Conservation (phyloP, 2,113 vertebrate genomes). For the Hemiscyllium ocellatum region DNA sequence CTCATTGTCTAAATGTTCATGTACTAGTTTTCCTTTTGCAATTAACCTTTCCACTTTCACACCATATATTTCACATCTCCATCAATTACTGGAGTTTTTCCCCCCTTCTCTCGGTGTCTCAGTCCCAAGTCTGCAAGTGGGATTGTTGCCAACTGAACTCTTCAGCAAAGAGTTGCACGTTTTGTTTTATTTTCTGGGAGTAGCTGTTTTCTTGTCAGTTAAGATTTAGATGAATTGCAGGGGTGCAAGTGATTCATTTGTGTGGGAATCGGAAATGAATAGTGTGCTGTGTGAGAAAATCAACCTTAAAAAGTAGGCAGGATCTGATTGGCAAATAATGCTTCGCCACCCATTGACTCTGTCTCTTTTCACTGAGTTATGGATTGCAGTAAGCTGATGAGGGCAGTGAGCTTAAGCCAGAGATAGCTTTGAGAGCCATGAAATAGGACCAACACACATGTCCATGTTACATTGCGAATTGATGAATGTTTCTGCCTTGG, state of each 20-base stretch:
- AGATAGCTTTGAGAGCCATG: not conserved
- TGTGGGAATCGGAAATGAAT: conserved; percentile 33
- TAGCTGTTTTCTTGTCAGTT: conserved; percentile 32
- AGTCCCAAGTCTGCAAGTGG: not conserved
- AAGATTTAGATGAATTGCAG: conserved; percentile 20
- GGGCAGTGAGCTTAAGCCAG: too few relatives aligned
- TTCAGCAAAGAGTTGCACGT: not conserved
- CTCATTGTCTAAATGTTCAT: not conserved
- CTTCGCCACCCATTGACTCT: not conserved
- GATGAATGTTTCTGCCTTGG: not conserved
- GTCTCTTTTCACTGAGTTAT: not conserved
- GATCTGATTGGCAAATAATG: not conserved
- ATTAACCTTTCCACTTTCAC: conserved; percentile 21
- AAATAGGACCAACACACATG: not conserved
- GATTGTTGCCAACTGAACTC: conserved; percentile 22
- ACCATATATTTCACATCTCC: not conserved
- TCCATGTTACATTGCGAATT: not conserved
- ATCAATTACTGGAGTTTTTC: not conserved
- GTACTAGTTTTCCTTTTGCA: not conserved
- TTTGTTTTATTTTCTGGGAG: conserved; percentile 34
- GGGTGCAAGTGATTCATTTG: conserved; percentile 19
- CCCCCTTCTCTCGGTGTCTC: not conserved
- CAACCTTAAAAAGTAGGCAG: conserved; percentile 9
- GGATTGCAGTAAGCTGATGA: not conserved
- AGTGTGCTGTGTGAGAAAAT: not conserved